phyloP scores from a whole-genome alignment of 2,888 invertebrate species.

The Napeogenes sylphis region DNA sequence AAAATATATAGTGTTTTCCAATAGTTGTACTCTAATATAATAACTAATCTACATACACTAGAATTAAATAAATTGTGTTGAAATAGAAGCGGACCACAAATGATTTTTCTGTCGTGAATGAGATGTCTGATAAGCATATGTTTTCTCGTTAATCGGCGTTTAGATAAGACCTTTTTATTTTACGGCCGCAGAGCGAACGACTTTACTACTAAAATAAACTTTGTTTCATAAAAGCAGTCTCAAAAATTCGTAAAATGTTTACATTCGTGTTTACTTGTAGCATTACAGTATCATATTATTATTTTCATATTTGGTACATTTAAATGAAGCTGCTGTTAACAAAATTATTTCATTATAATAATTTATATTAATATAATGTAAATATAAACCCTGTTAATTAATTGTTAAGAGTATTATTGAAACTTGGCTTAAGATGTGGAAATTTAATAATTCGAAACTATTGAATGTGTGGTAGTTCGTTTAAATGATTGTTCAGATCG shows the following conservation, averaged over 20 bases:
- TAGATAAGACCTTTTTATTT: constrained; percentile 40
- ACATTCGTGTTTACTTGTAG: neutral
- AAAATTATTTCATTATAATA: too few species aligned
- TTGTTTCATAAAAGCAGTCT: constrained; percentile 8
- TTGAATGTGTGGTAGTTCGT: neutral
- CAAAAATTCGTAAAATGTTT: neutral
- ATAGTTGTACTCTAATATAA: neutral
- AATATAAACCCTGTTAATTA: too few species aligned
- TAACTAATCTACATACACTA: neutral
- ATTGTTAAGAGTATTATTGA: too few species aligned
- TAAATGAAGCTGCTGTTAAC: too few species aligned
- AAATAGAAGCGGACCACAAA: constrained; percentile 32
- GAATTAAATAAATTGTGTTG: neutral
- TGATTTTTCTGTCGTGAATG: constrained; percentile 48
- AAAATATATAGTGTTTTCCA: too few species aligned
- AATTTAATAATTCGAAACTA: neutral
- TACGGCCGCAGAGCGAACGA: constrained; percentile 13
- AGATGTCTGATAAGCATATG: constrained; percentile 44
- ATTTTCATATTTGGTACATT: too few species aligned
- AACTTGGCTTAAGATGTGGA: neutral
- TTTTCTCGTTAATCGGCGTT: constrained; percentile 41
- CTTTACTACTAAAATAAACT: constrained; percentile 9
- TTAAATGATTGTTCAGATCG: neutral
- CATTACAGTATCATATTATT: neutral
- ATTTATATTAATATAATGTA: too few species aligned